Evolutionary conservation across 2,113 vertebrate species (phyloP).

Genomic region (Gobio gobio): DNA sequence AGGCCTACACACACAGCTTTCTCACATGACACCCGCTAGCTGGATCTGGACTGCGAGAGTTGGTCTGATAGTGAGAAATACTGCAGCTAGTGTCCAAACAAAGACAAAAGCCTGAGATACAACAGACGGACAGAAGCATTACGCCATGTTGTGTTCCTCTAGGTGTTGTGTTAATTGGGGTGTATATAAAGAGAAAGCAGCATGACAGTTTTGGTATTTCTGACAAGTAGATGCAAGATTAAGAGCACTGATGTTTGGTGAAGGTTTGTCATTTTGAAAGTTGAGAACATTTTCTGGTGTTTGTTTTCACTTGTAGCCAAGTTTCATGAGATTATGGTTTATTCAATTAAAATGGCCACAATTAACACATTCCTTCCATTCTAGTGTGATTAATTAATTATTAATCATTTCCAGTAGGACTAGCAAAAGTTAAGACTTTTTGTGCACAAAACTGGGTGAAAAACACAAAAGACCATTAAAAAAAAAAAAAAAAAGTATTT

Average conservation of each 20-base stretch:
- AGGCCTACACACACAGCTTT: neutral
- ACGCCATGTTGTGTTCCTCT: conserved; percentile 20
- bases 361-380: too few relatives aligned
- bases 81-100: conserved; percentile 45
- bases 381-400: too few relatives aligned
- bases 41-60: conserved; percentile 84
- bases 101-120: conserved; percentile 28
- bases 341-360: too few relatives aligned
- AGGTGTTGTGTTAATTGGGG: conserved; percentile 6
- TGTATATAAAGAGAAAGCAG: neutral
- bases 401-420: too few relatives aligned
- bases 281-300: too few relatives aligned
- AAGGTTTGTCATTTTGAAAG: too few relatives aligned
- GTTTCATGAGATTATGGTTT: too few relatives aligned
- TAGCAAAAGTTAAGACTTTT: too few relatives aligned
- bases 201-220: neutral
- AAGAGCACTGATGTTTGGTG: neutral
- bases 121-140: conserved; percentile 18
- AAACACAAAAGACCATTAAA: too few relatives aligned
- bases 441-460: too few relatives aligned
- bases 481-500: too few relatives aligned
- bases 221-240: neutral
- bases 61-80: conserved; percentile 46
- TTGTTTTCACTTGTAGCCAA: too few relatives aligned
- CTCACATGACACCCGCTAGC: neutral